Conservation (phyloP, 2,888 invertebrate genomes). For the Aporophyla lueneburgensis region DNA sequence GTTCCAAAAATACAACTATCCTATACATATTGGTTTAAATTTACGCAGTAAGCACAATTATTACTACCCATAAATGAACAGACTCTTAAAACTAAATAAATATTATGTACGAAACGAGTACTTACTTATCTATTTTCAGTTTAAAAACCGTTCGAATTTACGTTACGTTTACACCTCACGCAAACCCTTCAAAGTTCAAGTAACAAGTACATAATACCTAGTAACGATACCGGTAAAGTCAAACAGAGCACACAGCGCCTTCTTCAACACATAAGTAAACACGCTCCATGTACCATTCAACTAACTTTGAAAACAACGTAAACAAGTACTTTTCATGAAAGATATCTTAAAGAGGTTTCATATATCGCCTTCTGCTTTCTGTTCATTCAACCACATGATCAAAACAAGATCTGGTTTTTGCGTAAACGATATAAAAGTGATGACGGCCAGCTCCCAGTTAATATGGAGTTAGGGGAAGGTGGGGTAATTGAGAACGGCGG, state of each 20-base stretch:
- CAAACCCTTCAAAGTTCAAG: slow-evolving; percentile 2
- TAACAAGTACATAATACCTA: too few relatives aligned
- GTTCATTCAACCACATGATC: slow-evolving; percentile 35
- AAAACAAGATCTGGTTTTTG: slow-evolving; percentile 51
- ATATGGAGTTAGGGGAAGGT: slow-evolving; percentile 46
- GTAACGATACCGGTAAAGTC: slow-evolving; percentile 13
- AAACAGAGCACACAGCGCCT: slow-evolving; percentile 5
- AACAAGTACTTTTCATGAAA: slow-evolving; percentile 37
- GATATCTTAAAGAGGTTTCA: slow-evolving; percentile 22
- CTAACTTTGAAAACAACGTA: slow-evolving; percentile 23
- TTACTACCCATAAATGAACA: background rate
- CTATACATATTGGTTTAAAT: background rate
- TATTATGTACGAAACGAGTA: background rate
- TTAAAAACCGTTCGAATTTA: background rate
- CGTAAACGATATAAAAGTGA: slow-evolving; percentile 36
- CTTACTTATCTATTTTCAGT: too few relatives aligned
- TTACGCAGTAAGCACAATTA: background rate
- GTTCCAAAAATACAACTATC: background rate
- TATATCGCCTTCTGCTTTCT: slow-evolving; percentile 37
- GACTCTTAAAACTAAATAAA: too few relatives aligned
- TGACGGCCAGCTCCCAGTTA: slow-evolving; percentile 35
- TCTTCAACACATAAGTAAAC: slow-evolving; percentile 1
- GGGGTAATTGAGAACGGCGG: too few relatives aligned
- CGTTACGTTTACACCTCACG: background rate
- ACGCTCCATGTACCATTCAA: background rate